Percentiles rank a stretch among this genome's conserved stretches.
phyloP scores from a whole-genome alignment of 2,113 vertebrate genomes.

The Gymnocephalus cernua region DNA sequence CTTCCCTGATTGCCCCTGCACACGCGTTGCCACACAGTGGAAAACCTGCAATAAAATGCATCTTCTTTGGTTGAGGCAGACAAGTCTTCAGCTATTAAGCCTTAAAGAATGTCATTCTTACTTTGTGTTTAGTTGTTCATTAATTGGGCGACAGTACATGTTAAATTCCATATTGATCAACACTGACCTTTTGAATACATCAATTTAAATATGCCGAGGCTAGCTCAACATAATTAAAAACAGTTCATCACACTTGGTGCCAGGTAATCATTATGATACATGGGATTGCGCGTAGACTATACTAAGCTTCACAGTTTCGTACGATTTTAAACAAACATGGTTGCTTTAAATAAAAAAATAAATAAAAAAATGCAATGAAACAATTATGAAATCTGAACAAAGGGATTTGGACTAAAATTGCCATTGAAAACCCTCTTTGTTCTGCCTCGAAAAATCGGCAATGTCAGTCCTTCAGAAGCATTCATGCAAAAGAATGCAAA shows the following conservation, averaged over 20 bases:
- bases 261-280: no score
- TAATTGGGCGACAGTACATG: background rate
- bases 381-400: background rate
- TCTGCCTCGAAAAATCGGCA: background rate
- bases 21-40: background rate
- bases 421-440: background rate
- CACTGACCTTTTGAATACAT: constrained; percentile 33
- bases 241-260: background rate
- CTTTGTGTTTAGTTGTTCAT: constrained; percentile 18
- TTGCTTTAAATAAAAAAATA: background rate
- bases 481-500: background rate
- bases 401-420: background rate
- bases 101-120: background rate
- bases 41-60: constrained; percentile 21
- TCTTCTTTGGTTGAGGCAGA: constrained; percentile 42
- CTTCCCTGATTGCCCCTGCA: constrained; percentile 28
- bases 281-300: background rate
- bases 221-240: constrained; percentile 30
- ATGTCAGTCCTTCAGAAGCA: background rate
- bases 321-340: background rate
- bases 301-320: background rate
- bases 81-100: background rate
- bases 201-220: constrained; percentile 34
- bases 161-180: constrained; percentile 32
- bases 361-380: background rate